Evolutionary conservation across 2,888 invertebrate genomes (phyloP).

Genomic region (Spicauda simplicius): DNA sequence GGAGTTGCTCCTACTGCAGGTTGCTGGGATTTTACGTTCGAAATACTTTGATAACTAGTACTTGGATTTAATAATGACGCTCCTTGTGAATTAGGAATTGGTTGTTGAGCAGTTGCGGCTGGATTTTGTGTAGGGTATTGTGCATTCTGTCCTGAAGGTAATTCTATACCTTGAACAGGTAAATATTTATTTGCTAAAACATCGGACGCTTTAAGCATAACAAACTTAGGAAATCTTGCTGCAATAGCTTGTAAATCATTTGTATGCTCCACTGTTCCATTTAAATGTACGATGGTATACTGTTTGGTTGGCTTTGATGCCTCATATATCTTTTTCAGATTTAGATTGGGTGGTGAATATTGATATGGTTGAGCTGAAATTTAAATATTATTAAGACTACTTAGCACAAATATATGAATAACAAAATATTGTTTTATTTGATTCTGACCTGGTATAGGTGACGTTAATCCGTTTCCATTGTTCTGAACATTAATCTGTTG

Average conservation of each 20-base stretch:
- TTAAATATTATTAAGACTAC: too few relatives aligned
- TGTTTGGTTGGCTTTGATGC: constrained; percentile 14
- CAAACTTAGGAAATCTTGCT: constrained; percentile 13
- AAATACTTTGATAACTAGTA: neutral
- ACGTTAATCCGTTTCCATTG: neutral
- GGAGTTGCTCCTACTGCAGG: neutral
- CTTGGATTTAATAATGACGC: neutral
- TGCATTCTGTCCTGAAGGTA: neutral
- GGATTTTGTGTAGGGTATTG: neutral
- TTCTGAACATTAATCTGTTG: neutral
- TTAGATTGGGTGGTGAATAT: constrained; percentile 2
- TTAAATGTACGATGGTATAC: constrained; percentile 23
- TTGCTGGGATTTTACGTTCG: neutral
- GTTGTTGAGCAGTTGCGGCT: neutral
- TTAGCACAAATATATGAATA: too few relatives aligned
- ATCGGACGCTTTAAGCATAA: constrained; percentile 22
- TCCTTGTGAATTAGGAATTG: neutral
- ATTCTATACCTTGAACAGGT: neutral
- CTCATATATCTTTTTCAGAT: constrained; percentile 6
- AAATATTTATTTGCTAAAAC: neutral
- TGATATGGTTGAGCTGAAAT: too few relatives aligned
- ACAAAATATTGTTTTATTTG: neutral
- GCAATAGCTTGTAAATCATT: constrained; percentile 12
- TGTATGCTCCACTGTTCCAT: constrained; percentile 24
- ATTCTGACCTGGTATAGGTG: neutral